Base-by-base conservation (phyloP, 2,797 vertebrate species). In the Anas flavirostris region DNA sequence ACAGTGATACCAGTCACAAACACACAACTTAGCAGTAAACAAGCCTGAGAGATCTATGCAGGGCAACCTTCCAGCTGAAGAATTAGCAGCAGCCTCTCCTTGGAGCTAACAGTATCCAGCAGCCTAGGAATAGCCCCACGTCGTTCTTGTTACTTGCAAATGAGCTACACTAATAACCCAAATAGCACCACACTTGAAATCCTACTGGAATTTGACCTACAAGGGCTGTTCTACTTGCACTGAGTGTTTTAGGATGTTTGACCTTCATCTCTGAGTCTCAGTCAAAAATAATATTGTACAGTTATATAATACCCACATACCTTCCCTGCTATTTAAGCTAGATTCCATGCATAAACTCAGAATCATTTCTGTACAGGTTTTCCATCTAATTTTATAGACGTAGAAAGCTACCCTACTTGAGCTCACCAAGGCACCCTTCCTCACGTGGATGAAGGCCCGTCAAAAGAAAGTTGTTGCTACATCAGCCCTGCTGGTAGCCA, bases 151-250 rank as follows among this genome's bases (percentile, higher is more conserved):
- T 82, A 80, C 55, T 81, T 93, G 53, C 62, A 90, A 94, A 72
- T 37, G 7, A 89, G 39, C 77, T 96, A 81, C 91, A 55, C 90
- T 82, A 72, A 67, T 93, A 95, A 95, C 72, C 78, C 58, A 89
- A 82, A 82, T 77, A 94, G 37, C 18, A 1, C 19, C 26, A 62
- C 28, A 74, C 77, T 78, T 85, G 35, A 95, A 91, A 93, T 93
- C 94, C 73, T 80, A 69, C 35, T 75, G 90, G 93, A 94, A 81
- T 96, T 35, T 17, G 15, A 69, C 58, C 48, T 91, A 66, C n/a
- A 89, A 15, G 17, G 74, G 28, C 82, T 91, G 66, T 75, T 87
- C 77, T 79, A 62, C 58, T 94, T 85, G 22, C 41, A 82, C 8
- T 68, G 59, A 73, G 14, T 59, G 16, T 60, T 93, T 87, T 55